These are phyloP conservation scores for Osmoderma eremita DNA, from an alignment of 2,888 invertebrate species.

Conservation along the genomic window DNA sequence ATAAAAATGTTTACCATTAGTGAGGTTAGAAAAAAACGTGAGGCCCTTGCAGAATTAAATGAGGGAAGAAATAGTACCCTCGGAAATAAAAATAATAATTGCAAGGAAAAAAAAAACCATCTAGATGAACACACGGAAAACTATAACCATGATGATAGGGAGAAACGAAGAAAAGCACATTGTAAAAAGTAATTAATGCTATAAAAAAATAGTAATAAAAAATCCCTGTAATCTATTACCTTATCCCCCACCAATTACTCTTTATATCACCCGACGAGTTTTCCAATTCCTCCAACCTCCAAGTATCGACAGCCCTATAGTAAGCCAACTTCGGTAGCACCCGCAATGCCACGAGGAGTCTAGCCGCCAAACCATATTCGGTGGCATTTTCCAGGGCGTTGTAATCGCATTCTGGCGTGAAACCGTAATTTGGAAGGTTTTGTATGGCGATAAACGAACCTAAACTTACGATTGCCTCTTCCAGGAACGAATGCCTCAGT, in stretches of 20 bases:
- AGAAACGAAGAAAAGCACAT: too few relatives aligned
- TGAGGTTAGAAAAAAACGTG: too few relatives aligned
- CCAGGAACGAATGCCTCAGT: constrained; percentile 63
- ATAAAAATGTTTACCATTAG: too few relatives aligned
- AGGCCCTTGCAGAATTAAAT: too few relatives aligned
- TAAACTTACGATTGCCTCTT: constrained; percentile 68
- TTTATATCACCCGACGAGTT: constrained; percentile 51
- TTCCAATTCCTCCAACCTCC: constrained; percentile 64
- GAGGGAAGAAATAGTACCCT: too few relatives aligned
- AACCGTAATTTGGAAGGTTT: constrained; percentile 64
- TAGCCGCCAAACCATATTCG: constrained; percentile 65
- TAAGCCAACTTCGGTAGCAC: constrained; percentile 69
- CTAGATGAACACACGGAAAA: too few relatives aligned
- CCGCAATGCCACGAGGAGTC: constrained; percentile 67
- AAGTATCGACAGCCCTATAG: constrained; percentile 68
- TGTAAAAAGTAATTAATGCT: too few relatives aligned
- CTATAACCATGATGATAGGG: too few relatives aligned
- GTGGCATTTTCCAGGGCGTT: constrained; percentile 60
- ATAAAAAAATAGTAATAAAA: too few relatives aligned
- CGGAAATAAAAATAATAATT: too few relatives aligned
- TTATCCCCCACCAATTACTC: constrained; percentile 65
- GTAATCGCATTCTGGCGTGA: constrained; percentile 64
- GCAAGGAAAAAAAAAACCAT: too few relatives aligned
- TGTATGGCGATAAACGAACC: constrained; percentile 67
- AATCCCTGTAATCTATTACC: constrained; percentile 55